phyloP scores from a whole-genome alignment of 2,888 invertebrate species.

The Elegia similella region DNA sequence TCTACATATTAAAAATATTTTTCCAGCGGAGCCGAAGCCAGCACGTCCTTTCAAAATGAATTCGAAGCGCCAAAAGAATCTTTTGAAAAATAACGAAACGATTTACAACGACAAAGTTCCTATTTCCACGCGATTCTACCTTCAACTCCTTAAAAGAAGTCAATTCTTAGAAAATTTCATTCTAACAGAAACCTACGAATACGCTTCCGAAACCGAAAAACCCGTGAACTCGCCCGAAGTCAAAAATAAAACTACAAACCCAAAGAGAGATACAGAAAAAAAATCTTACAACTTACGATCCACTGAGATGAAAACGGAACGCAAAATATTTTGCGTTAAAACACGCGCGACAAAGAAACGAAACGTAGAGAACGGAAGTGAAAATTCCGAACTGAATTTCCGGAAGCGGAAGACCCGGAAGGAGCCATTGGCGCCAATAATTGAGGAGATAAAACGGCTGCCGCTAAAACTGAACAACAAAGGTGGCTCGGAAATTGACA shows the following conservation, averaged over 20 bases:
- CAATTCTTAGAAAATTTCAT: slow-evolving; percentile 63
- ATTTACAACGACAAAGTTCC: slow-evolving; percentile 71
- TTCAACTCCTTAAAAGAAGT: slow-evolving; percentile 65
- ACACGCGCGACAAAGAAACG: slow-evolving; percentile 42
- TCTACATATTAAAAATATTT: neutral
- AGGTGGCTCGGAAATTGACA: slow-evolving; percentile 63
- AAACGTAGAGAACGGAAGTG: slow-evolving; percentile 31
- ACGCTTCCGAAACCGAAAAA: slow-evolving; percentile 67
- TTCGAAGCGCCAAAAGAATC: slow-evolving; percentile 53
- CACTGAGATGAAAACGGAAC: slow-evolving; percentile 56
- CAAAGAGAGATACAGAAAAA: slow-evolving; percentile 49
- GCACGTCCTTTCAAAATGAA: slow-evolving; percentile 42
- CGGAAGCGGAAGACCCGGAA: slow-evolving; percentile 40
- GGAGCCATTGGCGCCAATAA: slow-evolving; percentile 66
- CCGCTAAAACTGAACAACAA: slow-evolving; percentile 48
- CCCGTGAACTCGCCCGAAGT: slow-evolving; percentile 43
- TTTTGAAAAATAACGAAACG: slow-evolving; percentile 65
- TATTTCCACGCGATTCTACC: slow-evolving; percentile 67
- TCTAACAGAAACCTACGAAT: slow-evolving; percentile 61
- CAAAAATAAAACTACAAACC: slow-evolving; percentile 33
- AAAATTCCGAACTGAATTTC: slow-evolving; percentile 28
- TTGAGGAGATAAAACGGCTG: slow-evolving; percentile 66
- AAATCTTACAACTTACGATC: slow-evolving; percentile 64
- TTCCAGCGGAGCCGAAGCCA: slow-evolving; percentile 50
- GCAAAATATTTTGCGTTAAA: slow-evolving; percentile 53